Percentiles rank a stretch among this genome's conserved stretches.
Conservation (phyloP, 2,113 vertebrate genomes). For the Circaetus cinerascens region DNA sequence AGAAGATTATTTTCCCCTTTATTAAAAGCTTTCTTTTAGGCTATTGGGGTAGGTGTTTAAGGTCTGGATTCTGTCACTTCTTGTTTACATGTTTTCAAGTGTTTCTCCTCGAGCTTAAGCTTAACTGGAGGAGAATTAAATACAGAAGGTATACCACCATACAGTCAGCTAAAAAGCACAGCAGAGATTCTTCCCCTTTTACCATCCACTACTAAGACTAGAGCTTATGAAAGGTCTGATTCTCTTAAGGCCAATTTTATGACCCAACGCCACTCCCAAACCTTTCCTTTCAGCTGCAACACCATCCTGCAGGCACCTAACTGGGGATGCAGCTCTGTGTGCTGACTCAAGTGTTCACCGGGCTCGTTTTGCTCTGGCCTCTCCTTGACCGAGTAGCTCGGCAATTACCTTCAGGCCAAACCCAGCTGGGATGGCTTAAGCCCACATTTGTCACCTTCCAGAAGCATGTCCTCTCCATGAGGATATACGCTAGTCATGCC, state of each 20-base stretch:
- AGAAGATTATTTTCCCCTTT: background rate
- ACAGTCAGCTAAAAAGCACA: background rate
- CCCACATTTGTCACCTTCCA: background rate
- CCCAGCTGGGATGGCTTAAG: background rate
- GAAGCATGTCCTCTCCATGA: background rate
- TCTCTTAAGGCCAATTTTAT: background rate
- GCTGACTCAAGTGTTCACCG: fast-evolving
- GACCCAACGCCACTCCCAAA: background rate
- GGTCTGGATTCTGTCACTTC: slow-evolving; percentile 1
- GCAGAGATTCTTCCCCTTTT: background rate
- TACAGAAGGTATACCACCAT: background rate
- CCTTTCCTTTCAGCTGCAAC: background rate
- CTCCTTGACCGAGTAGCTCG: background rate
- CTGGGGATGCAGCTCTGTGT: no score
- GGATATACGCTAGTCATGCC: background rate
- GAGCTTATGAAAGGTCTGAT: background rate
- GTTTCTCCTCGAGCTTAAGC: background rate
- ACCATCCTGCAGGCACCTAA: background rate
- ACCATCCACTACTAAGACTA: background rate
- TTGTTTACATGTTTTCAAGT: background rate
- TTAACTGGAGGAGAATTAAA: slow-evolving; percentile 1
- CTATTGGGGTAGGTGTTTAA: background rate
- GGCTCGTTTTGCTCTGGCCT: background rate
- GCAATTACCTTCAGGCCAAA: background rate
- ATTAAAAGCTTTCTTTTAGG: background rate